Percentiles rank a stretch among this genome's conserved stretches.
Conservation (phyloP, 2,888 invertebrate species). For the Harpagoxenus sublaevis region DNA sequence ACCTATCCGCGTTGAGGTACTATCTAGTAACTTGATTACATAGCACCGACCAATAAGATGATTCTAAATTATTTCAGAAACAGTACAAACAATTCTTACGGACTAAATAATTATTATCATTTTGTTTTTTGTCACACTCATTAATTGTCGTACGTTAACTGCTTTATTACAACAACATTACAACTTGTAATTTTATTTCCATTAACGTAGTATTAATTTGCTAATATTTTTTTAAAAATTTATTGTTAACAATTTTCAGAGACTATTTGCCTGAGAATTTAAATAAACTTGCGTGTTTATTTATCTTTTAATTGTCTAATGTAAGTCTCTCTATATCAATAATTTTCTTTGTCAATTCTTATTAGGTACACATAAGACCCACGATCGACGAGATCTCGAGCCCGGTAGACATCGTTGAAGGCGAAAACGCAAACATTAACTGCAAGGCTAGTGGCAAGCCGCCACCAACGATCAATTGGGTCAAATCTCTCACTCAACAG, state of each 20-base stretch:
- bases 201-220: neutral
- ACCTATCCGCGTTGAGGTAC: slow-evolving; percentile 93
- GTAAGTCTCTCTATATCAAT: neutral
- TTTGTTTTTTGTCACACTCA: neutral
- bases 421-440: slow-evolving; percentile 91
- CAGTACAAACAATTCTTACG: neutral
- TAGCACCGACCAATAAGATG: neutral
- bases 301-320: neutral
- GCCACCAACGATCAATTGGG: slow-evolving; percentile 94
- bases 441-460: slow-evolving; percentile 95
- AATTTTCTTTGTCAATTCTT: neutral
- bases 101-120: neutral
- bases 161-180: neutral
- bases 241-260: neutral
- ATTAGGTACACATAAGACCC: slow-evolving; percentile 92
- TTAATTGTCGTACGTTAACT: neutral
- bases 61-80: neutral
- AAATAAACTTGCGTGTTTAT: neutral
- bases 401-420: slow-evolving; percentile 92
- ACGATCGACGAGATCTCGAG: slow-evolving; percentile 89
- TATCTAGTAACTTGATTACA: neutral
- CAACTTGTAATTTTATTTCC: neutral
- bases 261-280: neutral
- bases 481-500: slow-evolving; percentile 91
- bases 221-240: neutral